phyloP scores from a whole-genome alignment of 2,113 vertebrate genomes.

The Lophura nycthemera region DNA sequence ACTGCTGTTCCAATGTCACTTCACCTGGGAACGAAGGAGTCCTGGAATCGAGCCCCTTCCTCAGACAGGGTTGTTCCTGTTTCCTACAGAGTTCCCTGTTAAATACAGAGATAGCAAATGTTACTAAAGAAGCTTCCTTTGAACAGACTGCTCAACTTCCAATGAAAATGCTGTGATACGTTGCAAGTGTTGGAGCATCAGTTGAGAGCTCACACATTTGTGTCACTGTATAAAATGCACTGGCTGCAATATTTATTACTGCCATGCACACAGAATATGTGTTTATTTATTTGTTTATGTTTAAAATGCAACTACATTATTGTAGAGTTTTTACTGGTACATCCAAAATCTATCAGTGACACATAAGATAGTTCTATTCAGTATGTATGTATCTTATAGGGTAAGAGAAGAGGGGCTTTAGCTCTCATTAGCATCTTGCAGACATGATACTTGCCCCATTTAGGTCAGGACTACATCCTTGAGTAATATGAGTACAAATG shows the following conservation, averaged over 20 bases:
- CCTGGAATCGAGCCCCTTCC: not conserved
- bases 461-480: not conserved
- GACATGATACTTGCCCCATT: not conserved
- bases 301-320: not conserved
- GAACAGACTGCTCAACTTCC: not conserved
- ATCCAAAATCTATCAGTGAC: not conserved
- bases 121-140: not conserved
- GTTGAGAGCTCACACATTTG: not conserved
- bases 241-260: not conserved
- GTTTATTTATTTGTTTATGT: not conserved
- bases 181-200: not conserved
- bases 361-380: not conserved
- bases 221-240: not conserved
- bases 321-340: not conserved
- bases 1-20: not conserved
- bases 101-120: not conserved
- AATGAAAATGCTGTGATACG: not conserved
- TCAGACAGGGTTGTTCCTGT: not conserved
- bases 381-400: not conserved
- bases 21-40: not conserved
- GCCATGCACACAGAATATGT: not conserved
- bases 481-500: not conserved
- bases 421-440: not conserved
- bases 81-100: not conserved
- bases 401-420: not conserved